These are phyloP conservation scores for Ectemnius cavifrons DNA, from an alignment of 2,888 invertebrate genomes.

Conservation along the genomic window DNA sequence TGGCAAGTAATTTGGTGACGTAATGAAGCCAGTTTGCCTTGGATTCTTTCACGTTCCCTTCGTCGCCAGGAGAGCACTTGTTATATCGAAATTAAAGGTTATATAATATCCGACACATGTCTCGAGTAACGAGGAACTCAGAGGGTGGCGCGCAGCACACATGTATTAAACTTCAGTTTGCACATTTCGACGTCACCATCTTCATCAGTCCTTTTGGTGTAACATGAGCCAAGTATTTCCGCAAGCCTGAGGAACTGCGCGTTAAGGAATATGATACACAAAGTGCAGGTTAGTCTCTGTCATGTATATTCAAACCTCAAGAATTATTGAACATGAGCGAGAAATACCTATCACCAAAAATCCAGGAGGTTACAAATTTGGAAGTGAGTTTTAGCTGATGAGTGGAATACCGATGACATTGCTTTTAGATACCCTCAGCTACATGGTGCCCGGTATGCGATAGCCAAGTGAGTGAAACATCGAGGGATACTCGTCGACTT, in stretches of 20 bases:
- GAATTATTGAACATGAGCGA: too few species aligned
- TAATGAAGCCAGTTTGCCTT: neutral
- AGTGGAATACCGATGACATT: too few species aligned
- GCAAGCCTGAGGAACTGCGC: conserved; percentile 12
- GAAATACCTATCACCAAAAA: too few species aligned
- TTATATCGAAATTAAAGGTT: too few species aligned
- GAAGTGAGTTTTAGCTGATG: too few species aligned
- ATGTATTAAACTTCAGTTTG: conserved; percentile 33
- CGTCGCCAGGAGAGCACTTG: too few species aligned
- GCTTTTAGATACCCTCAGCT: conserved; percentile 32
- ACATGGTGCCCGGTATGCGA: conserved; percentile 61
- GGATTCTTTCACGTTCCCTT: too few species aligned
- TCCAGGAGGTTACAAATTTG: too few species aligned
- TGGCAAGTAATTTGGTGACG: neutral
- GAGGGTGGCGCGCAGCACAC: neutral
- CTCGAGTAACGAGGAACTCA: too few species aligned
- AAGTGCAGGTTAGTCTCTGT: conserved; percentile 30
- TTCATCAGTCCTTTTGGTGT: too few species aligned
- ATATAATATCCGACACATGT: too few species aligned
- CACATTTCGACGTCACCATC: conserved; percentile 2
- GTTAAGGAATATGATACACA: conserved; percentile 45
- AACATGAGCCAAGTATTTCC: conserved; percentile 25
- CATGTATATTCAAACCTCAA: too few species aligned
- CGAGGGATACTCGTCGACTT: conserved; percentile 47
- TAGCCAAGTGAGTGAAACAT: conserved; percentile 54